Percentiles rank a stretch among this genome's conserved stretches.
phyloP scores from a whole-genome alignment of 2,113 vertebrate genomes.

The Bombycilla garrulus region DNA sequence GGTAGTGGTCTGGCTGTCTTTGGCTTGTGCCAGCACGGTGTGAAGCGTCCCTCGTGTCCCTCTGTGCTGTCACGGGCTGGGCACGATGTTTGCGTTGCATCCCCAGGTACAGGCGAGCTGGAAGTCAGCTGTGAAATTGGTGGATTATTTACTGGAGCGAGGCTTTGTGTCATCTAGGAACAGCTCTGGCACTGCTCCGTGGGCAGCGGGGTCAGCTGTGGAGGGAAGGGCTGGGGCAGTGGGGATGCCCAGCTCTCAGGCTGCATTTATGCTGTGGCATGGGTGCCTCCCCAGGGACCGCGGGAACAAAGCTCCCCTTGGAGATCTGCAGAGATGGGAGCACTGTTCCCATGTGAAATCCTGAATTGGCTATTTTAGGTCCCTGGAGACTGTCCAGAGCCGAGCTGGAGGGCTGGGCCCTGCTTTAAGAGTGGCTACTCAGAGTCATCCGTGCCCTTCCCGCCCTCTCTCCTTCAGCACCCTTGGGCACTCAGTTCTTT shows the following conservation, averaged over 20 bases:
- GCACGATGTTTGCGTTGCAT: accelerated
- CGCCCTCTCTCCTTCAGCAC: too few relatives aligned
- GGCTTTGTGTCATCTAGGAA: neutral
- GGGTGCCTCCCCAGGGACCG: neutral
- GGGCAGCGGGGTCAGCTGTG: neutral
- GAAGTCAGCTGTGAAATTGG: accelerated
- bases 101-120: neutral
- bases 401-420: neutral
- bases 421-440: neutral
- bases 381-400: neutral
- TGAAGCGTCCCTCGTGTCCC: neutral
- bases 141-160: neutral
- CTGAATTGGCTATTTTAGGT: conserved; percentile 18
- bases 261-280: neutral
- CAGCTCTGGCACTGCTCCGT: neutral
- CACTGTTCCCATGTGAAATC: conserved; percentile 13
- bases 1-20: neutral
- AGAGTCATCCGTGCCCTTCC: neutral
- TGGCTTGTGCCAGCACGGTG: neutral
- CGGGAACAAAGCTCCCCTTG: neutral
- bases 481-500: neutral
- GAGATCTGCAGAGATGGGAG: neutral
- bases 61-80: neutral
- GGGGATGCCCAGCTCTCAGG: neutral
- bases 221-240: neutral